phyloP scores from a whole-genome alignment of 2,797 vertebrate species.

The Eospalax fontanierii region DNA sequence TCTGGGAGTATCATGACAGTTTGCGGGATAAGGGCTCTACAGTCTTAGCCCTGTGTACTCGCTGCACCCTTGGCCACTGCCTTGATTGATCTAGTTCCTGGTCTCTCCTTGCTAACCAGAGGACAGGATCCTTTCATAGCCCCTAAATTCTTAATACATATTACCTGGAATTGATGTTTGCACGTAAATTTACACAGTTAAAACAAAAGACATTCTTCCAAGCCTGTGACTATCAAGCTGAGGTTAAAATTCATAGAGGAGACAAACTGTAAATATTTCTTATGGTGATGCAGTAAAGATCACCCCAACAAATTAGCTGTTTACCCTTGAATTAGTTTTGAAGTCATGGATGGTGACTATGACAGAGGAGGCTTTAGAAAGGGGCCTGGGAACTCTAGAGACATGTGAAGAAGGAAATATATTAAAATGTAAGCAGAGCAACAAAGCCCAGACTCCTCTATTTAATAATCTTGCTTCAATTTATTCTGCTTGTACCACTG shows the following conservation, averaged over 20 bases:
- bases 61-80: not conserved
- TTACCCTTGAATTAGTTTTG: slow-evolving; percentile 23
- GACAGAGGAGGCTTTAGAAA: not conserved
- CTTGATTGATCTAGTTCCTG: not conserved
- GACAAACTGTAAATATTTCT: not conserved
- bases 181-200: not conserved
- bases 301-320: not conserved
- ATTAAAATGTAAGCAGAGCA: not conserved
- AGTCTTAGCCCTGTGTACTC: not conserved
- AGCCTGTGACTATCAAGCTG: not conserved
- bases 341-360: not conserved
- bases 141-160: not conserved
- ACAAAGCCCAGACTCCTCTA: not conserved
- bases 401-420: not conserved
- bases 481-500: not conserved
- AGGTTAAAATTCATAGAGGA: slow-evolving; percentile 21
- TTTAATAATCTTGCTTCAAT: not conserved
- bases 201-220: not conserved
- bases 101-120: not conserved
- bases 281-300: not conserved
- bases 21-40: fast-evolving
- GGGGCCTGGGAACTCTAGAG: not conserved
- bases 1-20: not conserved
- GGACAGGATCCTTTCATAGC: not conserved
- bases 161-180: not conserved